Evolutionary conservation across 1,140 invertebrate genomes (phyloP), one percentile per base, ranked within the genome.

Genomic region (Parasteatoda tepidariorum): DNA sequence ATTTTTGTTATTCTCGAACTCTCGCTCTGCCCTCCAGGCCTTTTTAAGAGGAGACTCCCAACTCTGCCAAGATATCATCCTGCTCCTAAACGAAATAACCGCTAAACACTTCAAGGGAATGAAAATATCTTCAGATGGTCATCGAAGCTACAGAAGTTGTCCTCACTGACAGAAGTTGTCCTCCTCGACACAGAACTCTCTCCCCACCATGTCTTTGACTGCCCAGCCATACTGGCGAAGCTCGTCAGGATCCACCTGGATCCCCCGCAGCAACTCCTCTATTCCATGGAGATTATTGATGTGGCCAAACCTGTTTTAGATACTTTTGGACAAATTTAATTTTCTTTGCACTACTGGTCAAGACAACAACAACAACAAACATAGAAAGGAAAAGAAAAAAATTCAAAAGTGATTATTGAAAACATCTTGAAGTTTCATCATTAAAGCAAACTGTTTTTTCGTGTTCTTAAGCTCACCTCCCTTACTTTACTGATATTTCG

Each of bases 51-150:
- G 67, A 22, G 54, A 70, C 0, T 70, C 1, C 13, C 67, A 54
- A 70, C 38, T 54, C 9, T 18, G 2, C 67, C 41, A 70, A 11
- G 2, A 70, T 24, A 70, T 70, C 22, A 28, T 28, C 28, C 2
- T 28, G 67, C 67, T 70, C 67, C 7, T 41, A 38, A 67, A 2
- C 67, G 54, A 48, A 54, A 55, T 70, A 24, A 70, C 15, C 38
- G 13, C 38, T 7, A 54, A 70, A 0, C n/a, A 70, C 22, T 70
- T 70, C 7, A 70, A 54, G 41, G 67, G 22, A 18, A 70, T 70
- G 67, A 70, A 30, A 30, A 70, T 70, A 28, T 70, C n/a, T 54
- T 7, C 67, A 0, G 28, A 70, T 30, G 34, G 5, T 6, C 67
- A 70, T 9, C 38, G 22, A 26, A 70, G 67, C 22, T 70, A 70